Evolutionary conservation across 2,113 vertebrate genomes (phyloP).

Genomic region (Tragelaphus buxtoni): DNA sequence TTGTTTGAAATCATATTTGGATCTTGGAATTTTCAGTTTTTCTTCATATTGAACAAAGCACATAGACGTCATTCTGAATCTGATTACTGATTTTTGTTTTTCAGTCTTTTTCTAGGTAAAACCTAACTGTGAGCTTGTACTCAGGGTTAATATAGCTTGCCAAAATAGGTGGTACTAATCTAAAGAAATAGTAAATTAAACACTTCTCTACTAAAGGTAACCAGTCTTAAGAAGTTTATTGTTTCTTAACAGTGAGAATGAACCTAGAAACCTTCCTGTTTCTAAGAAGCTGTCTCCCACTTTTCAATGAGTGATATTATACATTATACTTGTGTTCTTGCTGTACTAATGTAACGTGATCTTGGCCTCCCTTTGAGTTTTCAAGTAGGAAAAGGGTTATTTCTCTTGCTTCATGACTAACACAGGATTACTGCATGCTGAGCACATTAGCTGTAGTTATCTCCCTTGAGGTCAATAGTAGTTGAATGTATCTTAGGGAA

Average conservation of each 20-base stretch:
- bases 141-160: background rate
- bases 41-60: background rate
- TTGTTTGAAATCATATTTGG: slow-evolving; percentile 4
- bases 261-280: background rate
- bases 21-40: background rate
- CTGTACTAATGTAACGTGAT: background rate
- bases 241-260: background rate
- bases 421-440: background rate
- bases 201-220: background rate
- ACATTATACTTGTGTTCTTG: background rate
- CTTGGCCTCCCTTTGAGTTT: background rate
- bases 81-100: background rate
- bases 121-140: background rate
- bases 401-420: background rate
- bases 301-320: background rate
- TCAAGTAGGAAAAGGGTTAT: background rate
- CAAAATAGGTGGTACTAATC: background rate
- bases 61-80: background rate
- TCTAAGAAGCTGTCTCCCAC: background rate
- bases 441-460: background rate
- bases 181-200: background rate
- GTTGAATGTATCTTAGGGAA: background rate
- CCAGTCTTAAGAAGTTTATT: background rate
- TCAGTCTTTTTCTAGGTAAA: background rate
- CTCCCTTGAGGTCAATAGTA: background rate